A percentile compares a stretch with the other conserved stretches of the same genome.
Evolutionary conservation across 1,140 invertebrate genomes (phyloP).

Genomic region (Drosophila pandora): DNA sequence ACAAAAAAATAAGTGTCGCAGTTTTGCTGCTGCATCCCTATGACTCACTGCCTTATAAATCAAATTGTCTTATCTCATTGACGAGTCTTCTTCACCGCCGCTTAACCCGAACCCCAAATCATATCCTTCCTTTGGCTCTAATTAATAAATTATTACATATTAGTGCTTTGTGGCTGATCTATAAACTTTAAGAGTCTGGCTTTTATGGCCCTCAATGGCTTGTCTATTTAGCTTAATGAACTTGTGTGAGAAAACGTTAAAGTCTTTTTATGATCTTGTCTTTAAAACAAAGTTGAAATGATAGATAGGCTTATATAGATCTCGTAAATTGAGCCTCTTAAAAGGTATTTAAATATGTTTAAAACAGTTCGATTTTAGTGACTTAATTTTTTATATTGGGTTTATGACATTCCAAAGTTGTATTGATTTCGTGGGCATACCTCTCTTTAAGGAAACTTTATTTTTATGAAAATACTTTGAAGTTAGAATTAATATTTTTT

Average conservation of each 20-base stretch:
- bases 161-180: conserved; percentile 32
- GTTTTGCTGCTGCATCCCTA: conserved; percentile 46
- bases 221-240: conserved; percentile 65
- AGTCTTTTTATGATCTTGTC: conserved; percentile 57
- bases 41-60: conserved; percentile 79
- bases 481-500: background rate
- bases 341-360: conserved; percentile 28
- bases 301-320: conserved; percentile 43
- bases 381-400: conserved; percentile 7
- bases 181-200: conserved; percentile 43
- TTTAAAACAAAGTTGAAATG: conserved; percentile 37
- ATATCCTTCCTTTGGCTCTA: background rate
- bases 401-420: background rate
- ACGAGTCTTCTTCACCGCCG: conserved; percentile 37
- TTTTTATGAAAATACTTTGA: too few species aligned
- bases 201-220: conserved; percentile 42
- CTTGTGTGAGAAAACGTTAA: conserved; percentile 56
- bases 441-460: too few species aligned
- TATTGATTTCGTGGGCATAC: background rate
- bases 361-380: conserved; percentile 16
- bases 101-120: background rate
- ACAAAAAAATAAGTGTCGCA: conserved; percentile 36
- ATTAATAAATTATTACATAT: conserved; percentile 41
- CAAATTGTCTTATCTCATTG: conserved; percentile 72
- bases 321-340: conserved; percentile 46